phyloP scores from a whole-genome alignment of 2,888 invertebrate species.

The Deilephila elpenor region DNA sequence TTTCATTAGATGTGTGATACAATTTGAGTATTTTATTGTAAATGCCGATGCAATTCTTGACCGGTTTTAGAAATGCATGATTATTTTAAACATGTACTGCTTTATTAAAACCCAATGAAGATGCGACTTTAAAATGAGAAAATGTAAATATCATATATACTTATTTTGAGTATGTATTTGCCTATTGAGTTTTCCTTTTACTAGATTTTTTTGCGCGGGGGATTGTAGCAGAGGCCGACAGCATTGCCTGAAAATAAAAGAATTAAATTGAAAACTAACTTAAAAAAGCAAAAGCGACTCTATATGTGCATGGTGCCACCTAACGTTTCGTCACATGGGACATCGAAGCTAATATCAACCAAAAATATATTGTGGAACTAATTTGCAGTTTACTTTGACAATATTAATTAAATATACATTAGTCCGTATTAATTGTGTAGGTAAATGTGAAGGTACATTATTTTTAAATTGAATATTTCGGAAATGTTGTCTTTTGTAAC shows the following conservation, averaged over 20 bases:
- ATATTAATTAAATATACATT: too few species aligned
- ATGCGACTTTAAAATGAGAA: conserved; percentile 27
- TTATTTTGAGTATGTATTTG: conserved; percentile 45
- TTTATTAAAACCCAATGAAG: conserved; percentile 12
- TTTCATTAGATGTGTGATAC: not conserved
- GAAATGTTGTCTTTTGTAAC: not conserved
- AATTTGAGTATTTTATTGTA: not conserved
- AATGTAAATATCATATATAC: conserved; percentile 40
- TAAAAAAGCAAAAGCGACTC: conserved; percentile 65
- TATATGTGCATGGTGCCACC: conserved; percentile 27
- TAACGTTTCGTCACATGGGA: conserved; percentile 19
- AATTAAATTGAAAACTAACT: conserved; percentile 69
- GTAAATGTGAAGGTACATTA: too few species aligned
- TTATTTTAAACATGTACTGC: not conserved
- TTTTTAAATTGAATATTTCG: not conserved
- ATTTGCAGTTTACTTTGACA: too few species aligned
- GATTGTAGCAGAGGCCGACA: conserved; percentile 88
- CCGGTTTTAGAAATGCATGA: not conserved
- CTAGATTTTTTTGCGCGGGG: conserved; percentile 89
- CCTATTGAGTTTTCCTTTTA: conserved; percentile 87
- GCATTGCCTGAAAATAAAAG: conserved; percentile 86
- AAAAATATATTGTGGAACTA: not conserved
- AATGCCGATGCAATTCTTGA: not conserved
- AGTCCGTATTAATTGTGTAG: too few species aligned
- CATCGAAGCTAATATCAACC: not conserved